Conservation (phyloP, 1,140 invertebrate genomes). For the Spodoptera frugiperda region DNA sequence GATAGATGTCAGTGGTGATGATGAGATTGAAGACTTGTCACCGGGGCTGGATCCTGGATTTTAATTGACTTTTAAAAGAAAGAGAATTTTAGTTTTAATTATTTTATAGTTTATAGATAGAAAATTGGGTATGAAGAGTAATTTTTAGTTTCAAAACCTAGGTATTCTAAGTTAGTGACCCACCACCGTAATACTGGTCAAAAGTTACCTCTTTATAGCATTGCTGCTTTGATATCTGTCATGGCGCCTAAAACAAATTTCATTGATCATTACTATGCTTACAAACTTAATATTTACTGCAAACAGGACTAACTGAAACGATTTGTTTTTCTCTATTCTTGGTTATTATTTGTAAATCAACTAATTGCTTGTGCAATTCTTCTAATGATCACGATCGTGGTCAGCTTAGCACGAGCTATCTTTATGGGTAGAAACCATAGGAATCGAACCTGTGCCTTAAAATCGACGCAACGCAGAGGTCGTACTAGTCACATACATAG, state of each 20-base stretch:
- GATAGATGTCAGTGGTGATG: slow-evolving; percentile 77
- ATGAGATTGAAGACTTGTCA: slow-evolving; percentile 76
- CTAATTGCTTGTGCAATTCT: too few species aligned
- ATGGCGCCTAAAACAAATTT: slow-evolving; percentile 31
- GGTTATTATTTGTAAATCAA: too few species aligned
- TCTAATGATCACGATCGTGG: too few species aligned
- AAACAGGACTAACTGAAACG: too few species aligned
- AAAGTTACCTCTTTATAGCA: slow-evolving; percentile 35
- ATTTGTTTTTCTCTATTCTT: too few species aligned
- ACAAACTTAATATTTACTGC: too few species aligned
- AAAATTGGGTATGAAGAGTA: neutral
- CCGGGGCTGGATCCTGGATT: slow-evolving; percentile 81
- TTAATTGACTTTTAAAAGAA: slow-evolving; percentile 57
- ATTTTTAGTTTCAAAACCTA: neutral
- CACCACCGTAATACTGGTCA: slow-evolving; percentile 7
- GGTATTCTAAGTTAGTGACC: neutral
- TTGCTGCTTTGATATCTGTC: neutral
- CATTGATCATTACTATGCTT: neutral
- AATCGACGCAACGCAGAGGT: too few species aligned
- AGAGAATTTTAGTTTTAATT: slow-evolving; percentile 34
- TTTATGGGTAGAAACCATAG: too few species aligned
- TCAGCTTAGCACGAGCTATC: too few species aligned
- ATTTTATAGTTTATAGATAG: slow-evolving; percentile 17
- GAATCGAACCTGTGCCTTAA: too few species aligned
- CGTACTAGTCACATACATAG: too few species aligned